Base-by-base conservation (phyloP, 2,888 invertebrate genomes). In the Thysanoteuthis rhombus region DNA sequence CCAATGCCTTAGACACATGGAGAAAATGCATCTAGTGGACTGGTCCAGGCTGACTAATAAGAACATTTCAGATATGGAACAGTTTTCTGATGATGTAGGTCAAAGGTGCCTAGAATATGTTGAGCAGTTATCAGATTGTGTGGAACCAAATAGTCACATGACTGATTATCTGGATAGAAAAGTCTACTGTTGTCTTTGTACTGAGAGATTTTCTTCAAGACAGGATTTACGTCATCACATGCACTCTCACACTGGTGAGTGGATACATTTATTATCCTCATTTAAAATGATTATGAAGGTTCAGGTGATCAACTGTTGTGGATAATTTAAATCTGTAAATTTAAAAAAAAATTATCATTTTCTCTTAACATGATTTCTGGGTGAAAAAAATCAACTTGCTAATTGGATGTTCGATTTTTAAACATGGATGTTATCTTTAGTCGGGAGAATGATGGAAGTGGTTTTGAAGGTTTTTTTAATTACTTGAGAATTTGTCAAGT, bases 201-300 rank as follows among this genome's bases (percentile, higher is more conserved):
- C 99, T 96, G 98, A 99, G 94, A 98, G 99, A 92, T 99, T 99
- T 97, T 99, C 99, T 99, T 99, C 99, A 0, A 98, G 99, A 0
- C 99, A 99, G 97, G 99, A 99, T 97, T 97, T 99, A 12, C 98
- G 99, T 0, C 98, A 99, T 0, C 99, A 99, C 97, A 99, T 99
- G 98, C 97, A 99, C 39, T 99, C 99, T 0, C 99, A 99, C 97
- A 97, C 96, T 93, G 97, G 97, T 97, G 94, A 94, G 95, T 90
- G 40, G 28, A 58, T 32, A 25, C 22, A 25, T 28, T 19, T 47
- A 8, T 32, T 28, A 58, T 58, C 58, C 28, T 25, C 6, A 58
- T 28, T 58, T 25, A 58, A 58, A 58, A 28, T 58, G 58, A 32
- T 22, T 5, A 25, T 52, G 25, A 28, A 28, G 8, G 32, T 58